Conservation (phyloP, 2,888 invertebrate species). For the Anaspis maculata region DNA sequence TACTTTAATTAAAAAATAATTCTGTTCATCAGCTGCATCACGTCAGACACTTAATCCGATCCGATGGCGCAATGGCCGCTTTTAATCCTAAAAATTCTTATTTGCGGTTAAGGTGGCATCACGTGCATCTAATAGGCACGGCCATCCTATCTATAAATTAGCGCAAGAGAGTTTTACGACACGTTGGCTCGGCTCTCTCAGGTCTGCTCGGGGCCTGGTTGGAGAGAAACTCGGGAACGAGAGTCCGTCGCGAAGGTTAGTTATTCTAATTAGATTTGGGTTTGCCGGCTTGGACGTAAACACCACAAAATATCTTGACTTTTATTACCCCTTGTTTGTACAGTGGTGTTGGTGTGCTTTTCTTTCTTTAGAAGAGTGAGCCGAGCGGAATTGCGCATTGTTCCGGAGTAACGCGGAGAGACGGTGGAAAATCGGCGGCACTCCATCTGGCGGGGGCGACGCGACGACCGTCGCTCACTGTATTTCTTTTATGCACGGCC, state of each 20-base stretch:
- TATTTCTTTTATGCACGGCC: constrained; percentile 1
- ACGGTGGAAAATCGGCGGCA: constrained; percentile 4
- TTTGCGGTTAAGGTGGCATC: too few relatives aligned
- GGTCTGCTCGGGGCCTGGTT: too few relatives aligned
- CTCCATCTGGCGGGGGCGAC: constrained; percentile 1
- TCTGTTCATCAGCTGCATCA: too few relatives aligned
- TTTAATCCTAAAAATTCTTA: too few relatives aligned
- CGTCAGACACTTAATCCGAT: too few relatives aligned
- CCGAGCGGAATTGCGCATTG: constrained; percentile 7
- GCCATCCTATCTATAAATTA: neutral
- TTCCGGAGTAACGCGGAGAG: constrained; percentile 5
- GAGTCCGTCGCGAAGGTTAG: constrained; percentile 10
- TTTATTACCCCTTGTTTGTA: constrained; percentile 11
- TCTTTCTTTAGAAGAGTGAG: constrained; percentile 9
- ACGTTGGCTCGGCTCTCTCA: neutral
- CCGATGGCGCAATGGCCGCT: too few relatives aligned
- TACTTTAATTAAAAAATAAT: too few relatives aligned
- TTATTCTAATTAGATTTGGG: constrained; percentile 13
- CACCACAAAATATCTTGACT: constrained; percentile 12
- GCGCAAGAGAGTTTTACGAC: neutral
- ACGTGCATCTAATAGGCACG: neutral
- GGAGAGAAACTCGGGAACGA: neutral
- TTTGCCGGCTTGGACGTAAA: constrained; percentile 10
- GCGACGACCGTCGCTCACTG: too few relatives aligned
- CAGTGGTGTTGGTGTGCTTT: constrained; percentile 8